These are phyloP conservation scores for Sylvia borin DNA, from an alignment of 2,797 vertebrate genomes.

Conservation along the genomic window DNA sequence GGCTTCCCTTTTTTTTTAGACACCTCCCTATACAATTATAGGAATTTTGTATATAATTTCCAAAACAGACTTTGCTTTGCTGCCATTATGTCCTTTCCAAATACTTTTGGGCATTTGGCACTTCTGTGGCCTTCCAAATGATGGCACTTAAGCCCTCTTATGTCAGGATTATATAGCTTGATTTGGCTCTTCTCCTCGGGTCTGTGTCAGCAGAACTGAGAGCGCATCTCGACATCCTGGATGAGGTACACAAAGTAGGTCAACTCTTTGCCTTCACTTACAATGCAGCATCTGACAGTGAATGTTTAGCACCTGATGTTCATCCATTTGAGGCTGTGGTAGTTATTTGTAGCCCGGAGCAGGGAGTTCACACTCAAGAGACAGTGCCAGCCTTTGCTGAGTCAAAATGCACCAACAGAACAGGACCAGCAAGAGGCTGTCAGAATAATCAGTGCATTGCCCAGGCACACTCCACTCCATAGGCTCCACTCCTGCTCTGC, in stretches of 20 bases:
- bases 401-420: not conserved
- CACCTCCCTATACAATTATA: not conserved
- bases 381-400: not conserved
- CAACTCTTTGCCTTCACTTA: slow-evolving; percentile 25
- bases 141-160: not conserved
- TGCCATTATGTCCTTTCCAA: not conserved
- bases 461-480: accelerated
- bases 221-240: not conserved
- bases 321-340: not conserved
- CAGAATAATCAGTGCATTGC: not conserved
- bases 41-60: not conserved
- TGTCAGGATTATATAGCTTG: not conserved
- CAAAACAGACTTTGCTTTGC: not conserved
- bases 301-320: not conserved
- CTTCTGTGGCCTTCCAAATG: not conserved
- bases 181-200: not conserved
- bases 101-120: not conserved
- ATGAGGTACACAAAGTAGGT: not conserved
- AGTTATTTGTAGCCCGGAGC: slow-evolving; percentile 4
- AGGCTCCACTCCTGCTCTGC: not conserved
- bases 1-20: not conserved
- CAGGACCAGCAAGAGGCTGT: not conserved
- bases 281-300: slow-evolving; percentile 21
- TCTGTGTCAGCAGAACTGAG: not conserved
- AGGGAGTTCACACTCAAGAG: not conserved